phyloP scores from a whole-genome alignment of 2,888 invertebrate genomes.

The Dicroscelio sp. region DNA sequence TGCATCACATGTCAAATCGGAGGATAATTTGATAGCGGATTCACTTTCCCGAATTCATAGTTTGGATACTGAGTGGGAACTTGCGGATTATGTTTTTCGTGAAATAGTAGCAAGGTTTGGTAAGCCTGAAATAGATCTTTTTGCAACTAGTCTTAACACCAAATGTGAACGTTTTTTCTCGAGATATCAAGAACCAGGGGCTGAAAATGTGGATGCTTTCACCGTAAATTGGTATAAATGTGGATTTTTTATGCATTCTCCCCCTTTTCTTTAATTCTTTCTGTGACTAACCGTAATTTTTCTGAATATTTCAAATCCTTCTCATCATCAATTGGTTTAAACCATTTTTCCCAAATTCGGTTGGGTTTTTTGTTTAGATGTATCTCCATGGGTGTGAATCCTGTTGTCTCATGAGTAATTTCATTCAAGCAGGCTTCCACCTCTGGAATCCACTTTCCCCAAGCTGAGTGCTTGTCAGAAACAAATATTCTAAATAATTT shows the following conservation, averaged over 20 bases:
- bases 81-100: no score
- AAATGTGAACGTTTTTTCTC: slow-evolving; percentile 72
- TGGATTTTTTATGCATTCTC: slow-evolving; percentile 84
- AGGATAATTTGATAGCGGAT: slow-evolving; percentile 75
- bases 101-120: neutral
- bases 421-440: no score
- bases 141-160: neutral
- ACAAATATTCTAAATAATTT: no score
- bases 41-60: slow-evolving; percentile 65
- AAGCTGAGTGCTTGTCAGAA: no score
- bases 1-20: slow-evolving; percentile 69
- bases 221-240: slow-evolving; percentile 61
- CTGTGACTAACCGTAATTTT: no score
- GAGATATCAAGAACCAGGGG: neutral
- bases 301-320: no score
- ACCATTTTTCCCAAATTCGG: no score
- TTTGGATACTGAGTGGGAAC: slow-evolving; percentile 54
- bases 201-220: slow-evolving; percentile 66
- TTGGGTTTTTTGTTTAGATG: no score
- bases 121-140: neutral
- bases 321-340: no score
- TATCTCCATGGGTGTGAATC: no score
- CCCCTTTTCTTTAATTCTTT: slow-evolving; percentile 86
- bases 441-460: no score
- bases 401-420: no score